Percentiles rank a stretch among this genome's conserved stretches.
Conservation (phyloP, 2,113 vertebrate species). For the Heptranchias perlo region DNA sequence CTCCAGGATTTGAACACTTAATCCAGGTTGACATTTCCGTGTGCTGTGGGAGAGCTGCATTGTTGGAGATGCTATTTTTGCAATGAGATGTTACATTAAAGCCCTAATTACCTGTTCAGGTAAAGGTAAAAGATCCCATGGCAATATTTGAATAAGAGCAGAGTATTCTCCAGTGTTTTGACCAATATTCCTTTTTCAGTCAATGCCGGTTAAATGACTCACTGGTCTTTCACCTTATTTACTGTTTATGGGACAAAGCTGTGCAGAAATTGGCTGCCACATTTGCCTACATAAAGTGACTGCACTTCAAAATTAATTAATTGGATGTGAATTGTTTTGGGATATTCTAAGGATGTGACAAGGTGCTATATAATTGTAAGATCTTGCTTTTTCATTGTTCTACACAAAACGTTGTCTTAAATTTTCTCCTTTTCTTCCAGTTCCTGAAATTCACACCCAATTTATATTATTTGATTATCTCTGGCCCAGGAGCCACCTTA, state of each 20-base stretch:
- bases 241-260: background rate
- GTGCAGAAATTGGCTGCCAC: background rate
- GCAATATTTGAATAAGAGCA: background rate
- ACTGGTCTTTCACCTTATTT: background rate
- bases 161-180: background rate
- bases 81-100: background rate
- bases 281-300: background rate
- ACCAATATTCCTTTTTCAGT: background rate
- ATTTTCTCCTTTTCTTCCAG: background rate
- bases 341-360: background rate
- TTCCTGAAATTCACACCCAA: background rate
- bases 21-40: background rate
- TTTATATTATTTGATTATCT: background rate
- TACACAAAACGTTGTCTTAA: background rate
- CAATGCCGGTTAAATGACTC: background rate
- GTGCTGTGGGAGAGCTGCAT: background rate
- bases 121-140: no score
- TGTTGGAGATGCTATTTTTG: background rate
- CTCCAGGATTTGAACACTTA: background rate
- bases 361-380: background rate
- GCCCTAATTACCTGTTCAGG: background rate
- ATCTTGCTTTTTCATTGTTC: background rate
- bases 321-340: background rate
- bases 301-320: background rate
- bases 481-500: background rate